Evolutionary conservation across 1,140 invertebrate genomes (phyloP).

Genomic region (Ectropis grisescens): DNA sequence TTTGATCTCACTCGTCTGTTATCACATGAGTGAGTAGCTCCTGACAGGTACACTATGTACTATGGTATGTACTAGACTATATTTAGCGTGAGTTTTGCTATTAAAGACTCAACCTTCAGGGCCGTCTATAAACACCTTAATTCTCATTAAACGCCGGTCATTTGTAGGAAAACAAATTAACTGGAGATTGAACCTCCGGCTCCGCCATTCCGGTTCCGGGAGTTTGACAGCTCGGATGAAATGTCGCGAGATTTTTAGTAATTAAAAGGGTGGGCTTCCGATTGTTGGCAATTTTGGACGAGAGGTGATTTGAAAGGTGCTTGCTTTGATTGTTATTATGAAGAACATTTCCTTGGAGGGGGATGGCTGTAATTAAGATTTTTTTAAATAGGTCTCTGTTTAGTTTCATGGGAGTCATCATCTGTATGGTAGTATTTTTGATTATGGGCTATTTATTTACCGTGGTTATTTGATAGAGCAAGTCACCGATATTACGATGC

Average conservation of each 20-base stretch:
- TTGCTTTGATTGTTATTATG: conserved; percentile 4
- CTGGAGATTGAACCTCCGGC: conserved; percentile 28
- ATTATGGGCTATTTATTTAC: no score
- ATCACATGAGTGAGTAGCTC: no score
- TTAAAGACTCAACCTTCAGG: no score
- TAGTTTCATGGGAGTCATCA: conserved; percentile 3
- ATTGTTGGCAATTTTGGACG: no score
- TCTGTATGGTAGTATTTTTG: neutral
- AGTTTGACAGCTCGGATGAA: conserved; percentile 57
- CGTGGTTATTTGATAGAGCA: no score
- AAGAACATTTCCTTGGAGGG: conserved; percentile 20
- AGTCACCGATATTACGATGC: no score
- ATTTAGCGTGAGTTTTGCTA: no score
- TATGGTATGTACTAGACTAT: no score
- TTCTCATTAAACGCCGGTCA: conserved; percentile 56
- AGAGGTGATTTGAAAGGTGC: no score
- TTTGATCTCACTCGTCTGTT: no score
- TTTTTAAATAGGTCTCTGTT: no score
- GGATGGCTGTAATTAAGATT: conserved; percentile 13
- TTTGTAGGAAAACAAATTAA: conserved; percentile 57
- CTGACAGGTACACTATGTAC: no score
- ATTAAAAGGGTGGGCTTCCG: conserved; percentile 29
- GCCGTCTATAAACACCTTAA: conserved; percentile 59
- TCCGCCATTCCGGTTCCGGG: conserved; percentile 26
- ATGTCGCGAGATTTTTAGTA: conserved; percentile 60